A percentile compares a stretch with the other conserved stretches of the same genome.
Evolutionary conservation across 2,113 vertebrate species (phyloP).

Genomic region (Oenanthe oenanthe): DNA sequence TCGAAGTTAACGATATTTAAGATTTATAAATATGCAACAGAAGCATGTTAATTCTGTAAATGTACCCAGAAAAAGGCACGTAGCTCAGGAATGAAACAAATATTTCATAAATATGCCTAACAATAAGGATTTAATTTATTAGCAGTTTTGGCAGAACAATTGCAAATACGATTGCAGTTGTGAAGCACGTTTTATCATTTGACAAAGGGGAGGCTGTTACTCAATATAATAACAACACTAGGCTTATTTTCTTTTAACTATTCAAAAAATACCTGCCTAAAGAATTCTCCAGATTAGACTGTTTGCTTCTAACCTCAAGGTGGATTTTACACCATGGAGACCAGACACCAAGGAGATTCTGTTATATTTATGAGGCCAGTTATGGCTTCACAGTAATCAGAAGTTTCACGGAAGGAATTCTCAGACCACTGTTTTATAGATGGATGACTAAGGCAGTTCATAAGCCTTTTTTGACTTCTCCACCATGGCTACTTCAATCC

Average conservation of each 20-base stretch:
- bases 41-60: neutral
- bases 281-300: neutral
- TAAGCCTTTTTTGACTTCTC: neutral
- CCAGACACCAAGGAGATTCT: neutral
- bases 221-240: neutral
- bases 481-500: neutral
- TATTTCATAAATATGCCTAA: constrained; percentile 17
- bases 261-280: neutral
- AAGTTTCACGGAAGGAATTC: neutral
- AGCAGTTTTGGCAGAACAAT: constrained; percentile 36
- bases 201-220: neutral
- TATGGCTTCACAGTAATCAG: neutral
- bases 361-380: neutral
- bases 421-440: neutral
- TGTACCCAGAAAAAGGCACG: neutral
- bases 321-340: neutral
- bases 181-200: neutral
- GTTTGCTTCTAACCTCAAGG: neutral
- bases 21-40: constrained; percentile 36
- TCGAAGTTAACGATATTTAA: neutral
- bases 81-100: constrained; percentile 5
- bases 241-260: neutral
- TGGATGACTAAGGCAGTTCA: neutral
- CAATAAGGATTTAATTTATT: constrained; percentile 50
- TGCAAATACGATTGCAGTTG: neutral